Evolutionary conservation across 2,797 vertebrate genomes (phyloP).

Genomic region (Dendrocincla fuliginosa): DNA sequence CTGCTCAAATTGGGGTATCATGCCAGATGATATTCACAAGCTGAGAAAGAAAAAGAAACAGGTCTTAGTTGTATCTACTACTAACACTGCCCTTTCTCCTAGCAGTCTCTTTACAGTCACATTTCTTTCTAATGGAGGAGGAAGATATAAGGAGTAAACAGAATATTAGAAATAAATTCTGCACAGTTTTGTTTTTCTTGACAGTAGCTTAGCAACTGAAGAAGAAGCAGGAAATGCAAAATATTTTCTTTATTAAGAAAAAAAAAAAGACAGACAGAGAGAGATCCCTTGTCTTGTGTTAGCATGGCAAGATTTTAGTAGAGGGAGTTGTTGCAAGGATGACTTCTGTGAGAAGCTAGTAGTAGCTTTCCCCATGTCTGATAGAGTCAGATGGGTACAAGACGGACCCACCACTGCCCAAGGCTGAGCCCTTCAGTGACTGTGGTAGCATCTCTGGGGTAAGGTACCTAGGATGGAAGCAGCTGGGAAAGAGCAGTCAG

Average conservation of each 20-base stretch:
- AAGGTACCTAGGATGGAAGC: neutral
- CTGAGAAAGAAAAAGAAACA: neutral
- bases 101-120: neutral
- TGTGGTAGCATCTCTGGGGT: neutral
- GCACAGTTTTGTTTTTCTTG: neutral
- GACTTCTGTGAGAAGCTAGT: neutral
- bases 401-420: accelerated
- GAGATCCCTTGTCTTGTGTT: neutral
- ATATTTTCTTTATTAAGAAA: neutral
- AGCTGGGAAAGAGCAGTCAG: neutral
- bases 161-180: neutral
- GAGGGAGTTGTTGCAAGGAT: neutral
- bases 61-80: neutral
- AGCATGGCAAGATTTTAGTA: neutral
- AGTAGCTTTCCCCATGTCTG: neutral
- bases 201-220: neutral
- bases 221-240: neutral
- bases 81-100: neutral
- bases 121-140: neutral
- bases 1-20: neutral
- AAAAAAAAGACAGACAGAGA: neutral
- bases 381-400: neutral
- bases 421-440: neutral
- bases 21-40: neutral
- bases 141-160: neutral